Conservation (phyloP, 1,140 invertebrate genomes). For the Scaptomyza graminum region DNA sequence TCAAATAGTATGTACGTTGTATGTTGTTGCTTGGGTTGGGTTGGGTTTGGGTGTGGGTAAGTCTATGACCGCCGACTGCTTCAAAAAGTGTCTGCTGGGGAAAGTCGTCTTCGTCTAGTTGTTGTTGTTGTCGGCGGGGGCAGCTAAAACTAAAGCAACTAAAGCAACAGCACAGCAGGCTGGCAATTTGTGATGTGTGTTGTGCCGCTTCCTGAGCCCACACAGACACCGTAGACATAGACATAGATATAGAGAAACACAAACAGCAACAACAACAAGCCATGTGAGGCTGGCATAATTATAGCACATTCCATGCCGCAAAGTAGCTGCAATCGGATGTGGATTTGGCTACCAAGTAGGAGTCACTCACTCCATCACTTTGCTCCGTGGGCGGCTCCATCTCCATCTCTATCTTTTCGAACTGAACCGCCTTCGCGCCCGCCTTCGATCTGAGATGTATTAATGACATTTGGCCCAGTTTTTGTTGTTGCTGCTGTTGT, state of each 20-base stretch:
- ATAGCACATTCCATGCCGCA: conserved; percentile 67
- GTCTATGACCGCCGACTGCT: conserved; percentile 32
- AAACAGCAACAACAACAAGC: neutral
- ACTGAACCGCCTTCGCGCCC: conserved; percentile 43
- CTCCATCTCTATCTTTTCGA: conserved; percentile 19
- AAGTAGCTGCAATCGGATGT: conserved; percentile 77
- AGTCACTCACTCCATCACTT: conserved; percentile 25
- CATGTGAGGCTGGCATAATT: conserved; percentile 59
- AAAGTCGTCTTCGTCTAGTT: conserved; percentile 12
- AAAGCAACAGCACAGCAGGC: conserved; percentile 29
- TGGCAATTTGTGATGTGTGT: conserved; percentile 27
- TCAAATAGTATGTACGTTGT: no score
- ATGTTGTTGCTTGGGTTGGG: neutral
- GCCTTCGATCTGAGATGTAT: conserved; percentile 73
- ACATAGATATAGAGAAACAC: conserved; percentile 10
- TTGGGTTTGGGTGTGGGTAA: conserved; percentile 32
- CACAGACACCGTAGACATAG: conserved; percentile 23
- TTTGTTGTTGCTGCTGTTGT: conserved; percentile 36
- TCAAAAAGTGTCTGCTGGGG: conserved; percentile 11
- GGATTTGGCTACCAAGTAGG: conserved; percentile 62
- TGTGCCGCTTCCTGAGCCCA: conserved; percentile 59
- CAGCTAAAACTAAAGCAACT: conserved; percentile 2
- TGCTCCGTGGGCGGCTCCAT: conserved; percentile 28
- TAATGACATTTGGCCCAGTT: conserved; percentile 80
- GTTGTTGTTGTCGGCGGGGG: conserved; percentile 4